These are phyloP conservation scores for Mormyrops boulengeri DNA, from an alignment of 2,797 vertebrate genomes.

Conservation along the genomic window DNA sequence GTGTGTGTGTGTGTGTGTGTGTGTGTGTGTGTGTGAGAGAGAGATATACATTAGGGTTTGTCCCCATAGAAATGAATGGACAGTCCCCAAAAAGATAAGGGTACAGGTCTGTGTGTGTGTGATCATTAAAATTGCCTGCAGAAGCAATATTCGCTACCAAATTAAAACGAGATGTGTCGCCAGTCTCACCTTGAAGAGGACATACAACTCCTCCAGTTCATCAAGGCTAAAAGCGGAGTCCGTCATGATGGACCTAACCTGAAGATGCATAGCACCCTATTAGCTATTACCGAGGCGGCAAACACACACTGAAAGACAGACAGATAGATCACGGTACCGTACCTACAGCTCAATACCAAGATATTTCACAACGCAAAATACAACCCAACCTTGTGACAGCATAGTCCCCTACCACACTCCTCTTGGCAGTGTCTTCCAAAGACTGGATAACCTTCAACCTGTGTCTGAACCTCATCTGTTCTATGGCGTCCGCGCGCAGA, in stretches of 20 bases:
- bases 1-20: too few species aligned
- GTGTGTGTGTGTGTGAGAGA: neutral
- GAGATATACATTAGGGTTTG: too few species aligned
- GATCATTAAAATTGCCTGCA: neutral
- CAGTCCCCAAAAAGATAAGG: neutral
- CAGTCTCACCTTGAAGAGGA: conserved; percentile 85
- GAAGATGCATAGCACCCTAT: conserved; percentile 18
- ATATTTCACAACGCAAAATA: neutral
- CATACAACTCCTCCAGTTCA: conserved; percentile 88
- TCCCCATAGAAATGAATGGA: neutral
- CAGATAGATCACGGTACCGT: neutral
- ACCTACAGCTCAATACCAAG: neutral
- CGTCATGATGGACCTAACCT: conserved; percentile 90
- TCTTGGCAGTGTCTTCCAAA: conserved; percentile 90
- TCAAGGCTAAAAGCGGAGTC: conserved; percentile 89
- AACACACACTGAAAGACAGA: neutral
- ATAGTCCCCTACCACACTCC: conserved; percentile 79
- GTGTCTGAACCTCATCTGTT: conserved; percentile 97
- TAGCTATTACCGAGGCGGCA: neutral
- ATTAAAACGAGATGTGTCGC: neutral
- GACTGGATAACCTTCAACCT: conserved; percentile 96
- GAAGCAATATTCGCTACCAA: neutral
- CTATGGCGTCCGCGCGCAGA: conserved; percentile 81
- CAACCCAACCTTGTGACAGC: neutral
- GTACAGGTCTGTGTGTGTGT: neutral